These are phyloP conservation scores for Drosophila lacicola DNA, from an alignment of 2,888 invertebrate genomes.

Conservation along the genomic window DNA sequence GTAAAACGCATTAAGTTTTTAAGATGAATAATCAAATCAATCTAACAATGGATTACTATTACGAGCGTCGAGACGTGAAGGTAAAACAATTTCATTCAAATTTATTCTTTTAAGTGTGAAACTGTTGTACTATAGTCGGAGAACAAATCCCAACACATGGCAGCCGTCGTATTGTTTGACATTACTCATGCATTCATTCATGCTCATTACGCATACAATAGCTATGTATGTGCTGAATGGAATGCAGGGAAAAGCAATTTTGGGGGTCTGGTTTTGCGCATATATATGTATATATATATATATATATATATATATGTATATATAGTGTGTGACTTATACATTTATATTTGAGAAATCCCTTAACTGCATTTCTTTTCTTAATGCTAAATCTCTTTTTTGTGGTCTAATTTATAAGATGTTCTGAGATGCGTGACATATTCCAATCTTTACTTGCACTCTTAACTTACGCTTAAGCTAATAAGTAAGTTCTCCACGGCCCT, in stretches of 20 bases:
- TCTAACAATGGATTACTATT: slow-evolving; percentile 69
- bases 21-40: slow-evolving; percentile 29
- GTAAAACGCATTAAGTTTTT: slow-evolving; percentile 44
- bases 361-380: slow-evolving; percentile 2
- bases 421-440: not conserved
- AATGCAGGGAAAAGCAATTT: slow-evolving; percentile 3
- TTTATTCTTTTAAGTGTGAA: slow-evolving; percentile 29
- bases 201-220: slow-evolving; percentile 36
- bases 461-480: too few relatives aligned
- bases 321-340: not conserved
- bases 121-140: slow-evolving; percentile 1
- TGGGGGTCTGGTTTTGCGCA: not conserved
- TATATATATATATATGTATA: too few relatives aligned
- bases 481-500: too few relatives aligned
- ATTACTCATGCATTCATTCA: slow-evolving; percentile 33
- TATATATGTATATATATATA: not conserved
- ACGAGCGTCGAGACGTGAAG: slow-evolving; percentile 64
- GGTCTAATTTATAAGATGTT: not conserved
- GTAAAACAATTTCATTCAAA: slow-evolving; percentile 48
- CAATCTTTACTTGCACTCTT: too few relatives aligned
- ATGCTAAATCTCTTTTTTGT: slow-evolving; percentile 2
- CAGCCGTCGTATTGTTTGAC: slow-evolving; percentile 33
- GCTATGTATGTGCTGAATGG: slow-evolving; percentile 5
- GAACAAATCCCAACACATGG: slow-evolving; percentile 23
- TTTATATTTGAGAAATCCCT: slow-evolving; percentile 1